Conservation (phyloP, 2,113 vertebrate genomes). For the Zosterops lateralis region DNA sequence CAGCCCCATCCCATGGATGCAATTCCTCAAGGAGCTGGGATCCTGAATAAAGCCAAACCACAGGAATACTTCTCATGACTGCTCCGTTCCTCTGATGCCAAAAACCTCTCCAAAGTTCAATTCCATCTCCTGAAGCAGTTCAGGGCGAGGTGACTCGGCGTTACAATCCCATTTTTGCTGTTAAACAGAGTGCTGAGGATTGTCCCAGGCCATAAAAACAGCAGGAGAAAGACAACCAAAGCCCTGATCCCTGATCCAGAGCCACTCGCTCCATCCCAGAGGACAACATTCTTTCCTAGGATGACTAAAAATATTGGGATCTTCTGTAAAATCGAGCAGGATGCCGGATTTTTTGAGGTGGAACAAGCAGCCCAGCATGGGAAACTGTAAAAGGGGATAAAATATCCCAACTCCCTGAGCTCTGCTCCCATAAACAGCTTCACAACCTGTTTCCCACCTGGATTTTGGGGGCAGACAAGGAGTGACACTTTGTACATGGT, state of each 20-base stretch:
- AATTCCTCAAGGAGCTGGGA: neutral
- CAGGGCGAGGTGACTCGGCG: neutral
- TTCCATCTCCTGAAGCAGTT: neutral
- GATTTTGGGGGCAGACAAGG: neutral
- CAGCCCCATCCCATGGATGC: neutral
- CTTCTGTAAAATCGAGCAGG: neutral
- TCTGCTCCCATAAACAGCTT: neutral
- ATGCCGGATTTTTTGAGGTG: neutral
- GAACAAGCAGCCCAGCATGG: neutral
- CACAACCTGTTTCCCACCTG: slow-evolving; percentile 28
- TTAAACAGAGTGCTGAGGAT: neutral
- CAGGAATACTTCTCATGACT: neutral
- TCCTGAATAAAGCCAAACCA: neutral
- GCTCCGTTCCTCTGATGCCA: neutral
- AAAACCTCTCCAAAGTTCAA: neutral
- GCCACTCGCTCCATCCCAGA: neutral
- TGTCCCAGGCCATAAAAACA: neutral
- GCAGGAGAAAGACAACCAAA: neutral
- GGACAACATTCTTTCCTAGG: neutral
- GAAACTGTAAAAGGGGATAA: neutral
- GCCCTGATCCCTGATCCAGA: neutral
- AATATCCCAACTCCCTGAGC: neutral
- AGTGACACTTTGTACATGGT: neutral
- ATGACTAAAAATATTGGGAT: neutral
- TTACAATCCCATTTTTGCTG: neutral